These are phyloP conservation scores for Dicrurus megarhynchus DNA, from an alignment of 2,113 vertebrate genomes.

Conservation along the genomic window DNA sequence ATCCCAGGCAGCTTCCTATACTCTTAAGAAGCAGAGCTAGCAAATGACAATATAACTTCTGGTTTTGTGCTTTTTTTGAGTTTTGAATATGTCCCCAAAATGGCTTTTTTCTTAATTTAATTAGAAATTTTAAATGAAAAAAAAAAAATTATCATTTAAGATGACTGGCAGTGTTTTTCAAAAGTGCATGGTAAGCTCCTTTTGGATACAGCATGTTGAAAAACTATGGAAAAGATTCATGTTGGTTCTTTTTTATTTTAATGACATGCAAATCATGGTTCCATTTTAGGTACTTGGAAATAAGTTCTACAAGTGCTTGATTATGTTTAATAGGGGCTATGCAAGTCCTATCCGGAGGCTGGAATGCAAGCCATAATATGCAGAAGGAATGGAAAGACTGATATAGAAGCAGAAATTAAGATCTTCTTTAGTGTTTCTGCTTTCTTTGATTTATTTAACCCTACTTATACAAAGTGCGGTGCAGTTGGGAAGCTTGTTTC, in stretches of 20 bases:
- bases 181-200: background rate
- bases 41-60: background rate
- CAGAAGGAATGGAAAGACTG: background rate
- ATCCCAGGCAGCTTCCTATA: background rate
- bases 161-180: background rate
- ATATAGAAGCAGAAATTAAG: slow-evolving; percentile 43
- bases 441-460: slow-evolving; percentile 8
- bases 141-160: background rate
- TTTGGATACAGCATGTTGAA: background rate
- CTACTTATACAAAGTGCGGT: background rate
- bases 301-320: slow-evolving; percentile 33
- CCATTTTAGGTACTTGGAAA: slow-evolving; percentile 34
- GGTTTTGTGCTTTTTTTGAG: background rate
- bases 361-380: background rate
- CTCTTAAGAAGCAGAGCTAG: background rate
- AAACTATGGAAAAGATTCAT: background rate
- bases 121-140: background rate
- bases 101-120: background rate
- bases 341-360: slow-evolving; percentile 19
- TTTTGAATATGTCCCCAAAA: background rate
- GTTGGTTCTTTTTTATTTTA: background rate
- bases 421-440: background rate
- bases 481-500: background rate
- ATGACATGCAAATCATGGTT: slow-evolving; percentile 23
- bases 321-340: slow-evolving; percentile 17